These are phyloP conservation scores for Leucopsar rothschildi DNA, from an alignment of 2,113 vertebrate genomes.

Conservation along the genomic window DNA sequence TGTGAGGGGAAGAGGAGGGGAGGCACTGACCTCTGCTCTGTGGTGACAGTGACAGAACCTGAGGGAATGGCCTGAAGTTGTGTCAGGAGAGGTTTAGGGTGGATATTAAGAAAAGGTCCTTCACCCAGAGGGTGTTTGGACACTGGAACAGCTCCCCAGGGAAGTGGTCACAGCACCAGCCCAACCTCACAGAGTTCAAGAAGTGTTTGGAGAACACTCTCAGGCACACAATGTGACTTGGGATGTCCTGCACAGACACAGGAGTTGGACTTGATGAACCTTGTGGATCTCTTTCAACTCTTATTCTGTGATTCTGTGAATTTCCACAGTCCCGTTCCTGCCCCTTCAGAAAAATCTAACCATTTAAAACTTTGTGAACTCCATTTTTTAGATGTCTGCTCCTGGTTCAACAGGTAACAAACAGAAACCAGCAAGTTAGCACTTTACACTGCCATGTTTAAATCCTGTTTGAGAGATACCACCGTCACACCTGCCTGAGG, in stretches of 20 bases:
- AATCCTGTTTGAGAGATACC: neutral
- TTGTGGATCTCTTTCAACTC: neutral
- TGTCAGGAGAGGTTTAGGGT: neutral
- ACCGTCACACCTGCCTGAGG: neutral
- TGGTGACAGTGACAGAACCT: rapidly evolving
- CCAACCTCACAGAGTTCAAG: neutral
- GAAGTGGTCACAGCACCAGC: neutral
- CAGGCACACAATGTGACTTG: rapidly evolving
- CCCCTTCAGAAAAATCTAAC: neutral
- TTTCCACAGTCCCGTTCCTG: rapidly evolving
- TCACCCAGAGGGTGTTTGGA: rapidly evolving
- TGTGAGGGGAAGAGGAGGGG: rapidly evolving
- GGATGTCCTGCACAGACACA: neutral
- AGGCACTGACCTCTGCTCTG: neutral
- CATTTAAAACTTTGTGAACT: neutral
- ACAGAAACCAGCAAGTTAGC: neutral
- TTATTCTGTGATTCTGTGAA: neutral
- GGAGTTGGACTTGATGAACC: neutral
- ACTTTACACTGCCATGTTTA: rapidly evolving
- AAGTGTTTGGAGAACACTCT: neutral
- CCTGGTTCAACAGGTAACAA: neutral
- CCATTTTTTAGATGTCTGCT: neutral
- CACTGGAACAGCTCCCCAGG: neutral
- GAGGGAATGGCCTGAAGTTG: rapidly evolving
- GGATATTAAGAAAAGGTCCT: neutral